A percentile compares a stretch with the other conserved stretches of the same genome.
These are phyloP conservation scores for Coracias cyanogaster DNA, from an alignment of 2,797 vertebrate genomes.

Conservation along the genomic window DNA sequence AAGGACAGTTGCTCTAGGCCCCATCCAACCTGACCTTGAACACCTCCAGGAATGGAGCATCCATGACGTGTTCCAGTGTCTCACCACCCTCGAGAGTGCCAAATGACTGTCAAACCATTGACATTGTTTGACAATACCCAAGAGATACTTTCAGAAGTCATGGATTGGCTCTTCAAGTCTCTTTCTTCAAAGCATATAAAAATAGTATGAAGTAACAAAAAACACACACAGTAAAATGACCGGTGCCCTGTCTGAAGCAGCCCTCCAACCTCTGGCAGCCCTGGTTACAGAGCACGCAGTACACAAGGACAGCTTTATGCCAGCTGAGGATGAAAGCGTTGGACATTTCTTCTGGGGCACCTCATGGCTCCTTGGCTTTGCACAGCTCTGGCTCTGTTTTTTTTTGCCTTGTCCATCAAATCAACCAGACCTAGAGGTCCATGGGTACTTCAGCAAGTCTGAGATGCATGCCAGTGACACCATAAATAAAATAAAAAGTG, in stretches of 20 bases:
- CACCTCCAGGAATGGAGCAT: too few species aligned
- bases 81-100: too few species aligned
- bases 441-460: not conserved
- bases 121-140: not conserved
- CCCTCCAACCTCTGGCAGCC: not conserved
- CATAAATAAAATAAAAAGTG: not conserved
- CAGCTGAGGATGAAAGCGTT: fast-evolving
- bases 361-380: not conserved
- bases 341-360: not conserved
- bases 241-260: not conserved
- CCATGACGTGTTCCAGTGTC: too few species aligned
- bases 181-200: not conserved
- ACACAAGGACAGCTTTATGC: not conserved
- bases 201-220: not conserved
- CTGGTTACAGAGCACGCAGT: fast-evolving
- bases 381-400: fast-evolving
- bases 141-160: not conserved
- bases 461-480: not conserved
- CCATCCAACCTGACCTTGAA: too few species aligned
- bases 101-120: too few species aligned
- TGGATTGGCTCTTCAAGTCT: not conserved
- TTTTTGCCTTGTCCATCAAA: not conserved
- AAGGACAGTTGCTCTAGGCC: too few species aligned
- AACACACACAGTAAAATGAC: not conserved
- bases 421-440: not conserved